Evolutionary conservation across 1,140 invertebrate genomes (phyloP).

Genomic region (Eciton burchellii): DNA sequence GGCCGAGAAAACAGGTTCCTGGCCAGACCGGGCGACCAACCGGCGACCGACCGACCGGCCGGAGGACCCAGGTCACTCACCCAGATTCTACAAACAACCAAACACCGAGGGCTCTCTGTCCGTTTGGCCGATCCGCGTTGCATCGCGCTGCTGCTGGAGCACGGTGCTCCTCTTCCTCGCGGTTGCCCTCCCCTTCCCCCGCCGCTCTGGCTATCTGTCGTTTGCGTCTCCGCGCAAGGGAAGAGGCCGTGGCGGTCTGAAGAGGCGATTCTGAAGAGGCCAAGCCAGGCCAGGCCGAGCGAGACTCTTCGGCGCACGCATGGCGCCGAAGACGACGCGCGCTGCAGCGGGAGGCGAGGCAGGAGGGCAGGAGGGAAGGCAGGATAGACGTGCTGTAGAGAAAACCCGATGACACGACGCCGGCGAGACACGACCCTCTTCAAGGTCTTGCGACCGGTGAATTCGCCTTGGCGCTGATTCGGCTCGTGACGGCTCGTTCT

Average conservation of each 20-base stretch:
- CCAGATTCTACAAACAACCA: conserved; percentile 83
- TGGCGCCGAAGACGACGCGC: conserved; percentile 42
- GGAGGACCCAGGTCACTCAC: conserved; percentile 81
- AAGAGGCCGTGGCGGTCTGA: conserved; percentile 22
- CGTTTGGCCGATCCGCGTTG: conserved; percentile 32
- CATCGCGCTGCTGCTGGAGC: conserved; percentile 16
- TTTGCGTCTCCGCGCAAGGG: conserved; percentile 28
- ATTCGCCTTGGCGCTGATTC: conserved; percentile 44
- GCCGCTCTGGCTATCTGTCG: neutral
- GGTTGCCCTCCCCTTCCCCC: neutral
- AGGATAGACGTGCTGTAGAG: conserved; percentile 15
- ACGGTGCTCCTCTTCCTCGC: neutral
- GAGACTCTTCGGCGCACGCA: conserved; percentile 43
- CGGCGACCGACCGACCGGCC: conserved; percentile 66
- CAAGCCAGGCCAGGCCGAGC: conserved; percentile 56
- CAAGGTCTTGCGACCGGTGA: conserved; percentile 49
- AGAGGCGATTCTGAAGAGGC: conserved; percentile 62
- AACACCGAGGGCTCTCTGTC: conserved; percentile 73
- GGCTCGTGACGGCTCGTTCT: conserved; percentile 39
- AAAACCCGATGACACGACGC: conserved; percentile 59
- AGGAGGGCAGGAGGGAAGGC: neutral
- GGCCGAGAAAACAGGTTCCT: conserved; percentile 75
- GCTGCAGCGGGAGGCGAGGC: neutral
- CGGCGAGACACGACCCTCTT: conserved; percentile 59
- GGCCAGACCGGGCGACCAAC: conserved; percentile 73